Evolutionary conservation across 2,888 invertebrate species (phyloP).

Genomic region (Caenorhabditis sinica): DNA sequence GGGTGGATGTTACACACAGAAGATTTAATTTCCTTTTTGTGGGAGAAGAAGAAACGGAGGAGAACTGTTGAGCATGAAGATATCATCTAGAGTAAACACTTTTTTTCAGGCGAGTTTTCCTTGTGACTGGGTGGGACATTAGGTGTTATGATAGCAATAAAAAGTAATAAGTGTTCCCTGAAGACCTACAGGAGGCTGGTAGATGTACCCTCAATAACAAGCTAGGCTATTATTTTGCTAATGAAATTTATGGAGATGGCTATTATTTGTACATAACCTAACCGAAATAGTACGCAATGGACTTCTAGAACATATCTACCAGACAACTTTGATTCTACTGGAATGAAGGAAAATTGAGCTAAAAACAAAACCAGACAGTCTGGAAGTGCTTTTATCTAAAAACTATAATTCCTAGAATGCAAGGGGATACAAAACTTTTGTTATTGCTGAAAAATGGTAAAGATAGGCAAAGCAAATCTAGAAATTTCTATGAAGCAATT

Average conservation of each 20-base stretch:
- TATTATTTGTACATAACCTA: too few relatives aligned
- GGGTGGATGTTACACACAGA: conserved; percentile 3
- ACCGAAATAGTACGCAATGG: too few relatives aligned
- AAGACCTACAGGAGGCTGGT: not conserved
- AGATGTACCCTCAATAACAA: too few relatives aligned
- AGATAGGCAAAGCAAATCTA: not conserved
- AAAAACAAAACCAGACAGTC: too few relatives aligned
- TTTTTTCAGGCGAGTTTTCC: not conserved
- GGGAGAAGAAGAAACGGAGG: not conserved
- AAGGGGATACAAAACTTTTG: not conserved
- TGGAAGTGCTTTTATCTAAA: not conserved
- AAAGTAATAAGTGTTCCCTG: conserved; percentile 2
- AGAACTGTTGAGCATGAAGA: not conserved
- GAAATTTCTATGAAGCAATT: not conserved
- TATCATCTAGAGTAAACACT: not conserved
- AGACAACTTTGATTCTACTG: too few relatives aligned
- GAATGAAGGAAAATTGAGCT: too few relatives aligned
- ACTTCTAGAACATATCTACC: too few relatives aligned
- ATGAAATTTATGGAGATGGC: too few relatives aligned
- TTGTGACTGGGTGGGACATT: not conserved
- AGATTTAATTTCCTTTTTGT: conserved; percentile 29
- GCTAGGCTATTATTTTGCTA: too few relatives aligned
- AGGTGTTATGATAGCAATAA: not conserved
- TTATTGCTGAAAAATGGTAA: not conserved
- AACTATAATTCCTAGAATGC: not conserved